Evolutionary conservation across 92 coral and sea anemone species (phyloP).

Genomic region (Bergia puertoricense): DNA sequence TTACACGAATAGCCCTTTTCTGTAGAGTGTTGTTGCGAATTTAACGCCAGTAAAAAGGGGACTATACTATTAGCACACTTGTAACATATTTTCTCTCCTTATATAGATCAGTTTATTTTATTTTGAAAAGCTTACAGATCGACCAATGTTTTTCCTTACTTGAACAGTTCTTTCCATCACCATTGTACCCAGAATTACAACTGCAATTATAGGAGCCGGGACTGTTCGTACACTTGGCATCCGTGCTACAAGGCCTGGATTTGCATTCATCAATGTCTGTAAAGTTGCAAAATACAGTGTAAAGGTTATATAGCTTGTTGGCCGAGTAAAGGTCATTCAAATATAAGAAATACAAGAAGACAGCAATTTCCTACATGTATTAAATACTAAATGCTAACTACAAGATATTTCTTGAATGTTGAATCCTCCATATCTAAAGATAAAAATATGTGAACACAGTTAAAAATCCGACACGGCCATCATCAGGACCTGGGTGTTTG

Average conservation of each 20-base stretch:
- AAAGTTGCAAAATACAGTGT: neutral
- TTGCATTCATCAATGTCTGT: conserved; percentile 25
- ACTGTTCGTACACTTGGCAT: conserved; percentile 64
- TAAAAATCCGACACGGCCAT: no score
- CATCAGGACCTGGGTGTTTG: no score
- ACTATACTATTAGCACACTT: no score
- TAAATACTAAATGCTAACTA: neutral
- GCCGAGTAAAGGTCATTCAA: neutral
- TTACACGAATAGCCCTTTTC: no score
- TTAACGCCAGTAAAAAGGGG: no score
- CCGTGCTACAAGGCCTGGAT: conserved; percentile 47
- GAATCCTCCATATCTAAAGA: no score
- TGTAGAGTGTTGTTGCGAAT: no score
- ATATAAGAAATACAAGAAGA: neutral
- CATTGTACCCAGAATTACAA: conserved; percentile 68
- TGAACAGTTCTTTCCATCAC: conserved; percentile 59
- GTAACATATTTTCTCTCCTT: no score
- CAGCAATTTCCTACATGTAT: neutral
- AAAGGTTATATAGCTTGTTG: neutral
- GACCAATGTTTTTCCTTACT: conserved; percentile 44
- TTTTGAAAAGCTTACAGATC: no score
- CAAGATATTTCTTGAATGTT: neutral
- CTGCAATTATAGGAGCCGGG: conserved; percentile 64
- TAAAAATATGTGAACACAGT: no score
- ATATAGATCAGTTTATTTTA: no score